A percentile compares a stretch with the other conserved stretches of the same genome.
Evolutionary conservation across 2,113 vertebrate species (phyloP).

Genomic region (Microtus oregoni): DNA sequence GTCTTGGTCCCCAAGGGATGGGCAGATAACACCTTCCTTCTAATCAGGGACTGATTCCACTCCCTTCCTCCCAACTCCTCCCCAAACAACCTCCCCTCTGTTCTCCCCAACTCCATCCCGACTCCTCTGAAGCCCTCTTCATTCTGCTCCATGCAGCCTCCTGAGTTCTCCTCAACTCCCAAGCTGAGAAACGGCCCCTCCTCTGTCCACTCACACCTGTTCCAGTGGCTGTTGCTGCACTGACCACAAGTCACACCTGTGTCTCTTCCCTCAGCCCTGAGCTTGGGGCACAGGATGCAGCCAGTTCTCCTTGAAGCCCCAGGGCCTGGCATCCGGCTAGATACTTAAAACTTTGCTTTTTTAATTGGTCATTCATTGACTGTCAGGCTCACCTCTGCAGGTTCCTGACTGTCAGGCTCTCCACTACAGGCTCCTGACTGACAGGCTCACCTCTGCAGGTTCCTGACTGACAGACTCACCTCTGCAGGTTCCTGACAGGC

Average conservation of each 20-base stretch:
- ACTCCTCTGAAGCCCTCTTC: no score
- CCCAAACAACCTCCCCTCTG: neutral
- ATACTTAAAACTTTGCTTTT: neutral
- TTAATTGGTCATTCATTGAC: neutral
- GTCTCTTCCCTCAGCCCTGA: neutral
- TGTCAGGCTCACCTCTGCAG: neutral
- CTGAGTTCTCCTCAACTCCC: no score
- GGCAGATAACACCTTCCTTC: neutral
- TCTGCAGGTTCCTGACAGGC: no score
- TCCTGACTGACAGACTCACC: neutral
- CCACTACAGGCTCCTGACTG: neutral
- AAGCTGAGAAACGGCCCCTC: neutral
- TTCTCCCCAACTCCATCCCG: neutral
- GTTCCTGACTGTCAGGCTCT: accelerated
- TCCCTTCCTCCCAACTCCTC: no score
- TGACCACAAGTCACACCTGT: accelerated
- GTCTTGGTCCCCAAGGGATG: neutral
- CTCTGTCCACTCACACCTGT: accelerated
- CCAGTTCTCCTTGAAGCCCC: neutral
- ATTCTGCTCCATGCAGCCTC: neutral
- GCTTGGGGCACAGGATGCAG: neutral
- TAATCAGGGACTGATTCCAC: neutral
- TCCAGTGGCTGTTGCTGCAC: accelerated
- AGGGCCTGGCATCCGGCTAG: neutral
- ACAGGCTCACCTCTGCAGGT: accelerated